These are phyloP conservation scores for Rhinogobio ventralis DNA, from an alignment of 2,797 vertebrate genomes.

Conservation along the genomic window DNA sequence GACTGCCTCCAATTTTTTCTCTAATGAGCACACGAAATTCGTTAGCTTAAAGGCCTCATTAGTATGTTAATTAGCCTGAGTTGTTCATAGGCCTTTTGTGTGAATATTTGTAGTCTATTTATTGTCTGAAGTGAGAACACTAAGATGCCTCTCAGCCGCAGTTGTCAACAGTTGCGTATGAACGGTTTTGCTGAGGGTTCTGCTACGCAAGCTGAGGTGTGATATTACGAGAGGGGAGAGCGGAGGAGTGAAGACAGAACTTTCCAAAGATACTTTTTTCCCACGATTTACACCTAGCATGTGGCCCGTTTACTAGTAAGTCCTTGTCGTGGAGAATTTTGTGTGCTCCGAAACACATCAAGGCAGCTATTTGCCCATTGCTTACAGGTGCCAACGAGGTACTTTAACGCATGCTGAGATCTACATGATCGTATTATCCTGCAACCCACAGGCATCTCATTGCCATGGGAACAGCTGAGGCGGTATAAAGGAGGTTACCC, in stretches of 20 bases:
- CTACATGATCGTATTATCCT: slow-evolving; percentile 24
- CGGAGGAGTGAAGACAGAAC: not conserved
- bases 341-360: not conserved
- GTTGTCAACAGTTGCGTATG: slow-evolving; percentile 46
- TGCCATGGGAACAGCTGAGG: slow-evolving; percentile 51
- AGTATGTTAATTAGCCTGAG: slow-evolving; percentile 72
- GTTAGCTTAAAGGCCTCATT: slow-evolving; percentile 65
- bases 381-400: slow-evolving; percentile 14
- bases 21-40: slow-evolving; percentile 58
- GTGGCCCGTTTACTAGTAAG: not conserved
- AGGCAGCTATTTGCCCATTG: not conserved
- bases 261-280: slow-evolving; percentile 31
- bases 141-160: slow-evolving; percentile 36
- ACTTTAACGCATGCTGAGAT: slow-evolving; percentile 30
- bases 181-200: slow-evolving; percentile 37
- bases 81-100: slow-evolving; percentile 19
- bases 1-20: slow-evolving; percentile 42
- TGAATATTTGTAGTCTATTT: slow-evolving; percentile 38
- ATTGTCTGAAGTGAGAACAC: slow-evolving; percentile 41
- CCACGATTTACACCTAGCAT: not conserved
- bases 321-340: not conserved
- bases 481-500: slow-evolving; percentile 36
- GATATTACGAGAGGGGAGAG: slow-evolving; percentile 23
- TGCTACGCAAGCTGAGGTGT: slow-evolving; percentile 30
- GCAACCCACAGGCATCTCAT: slow-evolving; percentile 41